These are phyloP conservation scores for Amiota minor DNA, from an alignment of 2,888 invertebrate species.

Conservation along the genomic window DNA sequence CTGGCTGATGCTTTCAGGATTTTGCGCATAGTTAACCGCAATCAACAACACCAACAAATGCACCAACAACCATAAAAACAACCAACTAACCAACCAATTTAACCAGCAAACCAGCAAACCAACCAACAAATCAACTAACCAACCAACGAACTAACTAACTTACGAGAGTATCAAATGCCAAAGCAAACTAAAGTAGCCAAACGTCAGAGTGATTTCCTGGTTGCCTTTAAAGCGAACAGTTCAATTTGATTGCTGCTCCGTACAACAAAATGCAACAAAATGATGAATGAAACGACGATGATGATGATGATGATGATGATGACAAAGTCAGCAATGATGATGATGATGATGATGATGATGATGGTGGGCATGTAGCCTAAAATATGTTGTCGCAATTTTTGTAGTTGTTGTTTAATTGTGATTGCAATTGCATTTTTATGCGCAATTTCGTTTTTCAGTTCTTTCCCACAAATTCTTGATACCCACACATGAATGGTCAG, in stretches of 20 bases:
- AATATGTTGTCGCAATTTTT: not conserved
- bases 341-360: not conserved
- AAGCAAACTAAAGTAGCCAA: too few relatives aligned
- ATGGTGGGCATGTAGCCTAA: too few relatives aligned
- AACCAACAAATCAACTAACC: too few relatives aligned
- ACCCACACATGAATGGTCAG: slow-evolving; percentile 22
- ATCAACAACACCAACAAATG: slow-evolving; percentile 25
- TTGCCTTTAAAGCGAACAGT: slow-evolving; percentile 45
- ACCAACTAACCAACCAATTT: not conserved
- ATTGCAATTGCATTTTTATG: slow-evolving; percentile 53
- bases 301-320: not conserved
- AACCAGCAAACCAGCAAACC: not conserved
- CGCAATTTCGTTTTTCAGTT: slow-evolving; percentile 49
- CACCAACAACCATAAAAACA: not conserved
- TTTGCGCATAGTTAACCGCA: slow-evolving; percentile 11
- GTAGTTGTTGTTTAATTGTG: slow-evolving; percentile 2
- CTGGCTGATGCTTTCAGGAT: not conserved
- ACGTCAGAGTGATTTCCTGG: slow-evolving; percentile 48
- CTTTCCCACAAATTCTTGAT: slow-evolving; percentile 58
- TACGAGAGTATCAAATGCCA: too few relatives aligned
- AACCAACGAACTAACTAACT: too few relatives aligned
- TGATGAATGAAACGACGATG: slow-evolving; percentile 8
- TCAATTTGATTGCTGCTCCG: slow-evolving; percentile 3
- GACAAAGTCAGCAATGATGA: not conserved
- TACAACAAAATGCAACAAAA: slow-evolving; percentile 32